These are phyloP conservation scores for Lasioglossum villosulum DNA, from an alignment of 2,888 invertebrate species.

Conservation along the genomic window DNA sequence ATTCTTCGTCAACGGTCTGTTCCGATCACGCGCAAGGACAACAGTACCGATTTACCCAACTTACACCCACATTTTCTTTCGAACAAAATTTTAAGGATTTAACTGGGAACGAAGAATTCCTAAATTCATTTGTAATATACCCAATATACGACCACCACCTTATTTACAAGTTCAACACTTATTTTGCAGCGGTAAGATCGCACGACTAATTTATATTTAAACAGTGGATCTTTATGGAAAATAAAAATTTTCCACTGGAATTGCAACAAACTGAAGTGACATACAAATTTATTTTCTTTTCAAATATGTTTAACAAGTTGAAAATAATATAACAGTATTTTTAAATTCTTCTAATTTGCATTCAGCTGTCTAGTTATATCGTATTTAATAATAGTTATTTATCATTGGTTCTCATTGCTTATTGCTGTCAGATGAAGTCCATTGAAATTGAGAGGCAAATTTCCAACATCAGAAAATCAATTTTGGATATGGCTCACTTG, in stretches of 20 bases:
- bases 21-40: conserved; percentile 86
- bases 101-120: conserved; percentile 84
- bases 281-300: too few relatives aligned
- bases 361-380: neutral
- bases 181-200: conserved; percentile 88
- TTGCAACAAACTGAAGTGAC: too few relatives aligned
- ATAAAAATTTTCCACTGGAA: too few relatives aligned
- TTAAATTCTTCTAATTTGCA: too few relatives aligned
- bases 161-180: conserved; percentile 90
- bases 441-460: conserved; percentile 57
- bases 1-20: conserved; percentile 89
- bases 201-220: neutral
- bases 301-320: too few relatives aligned
- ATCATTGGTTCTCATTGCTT: neutral
- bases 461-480: conserved; percentile 71
- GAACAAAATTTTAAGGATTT: conserved; percentile 83
- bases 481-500: conserved; percentile 83
- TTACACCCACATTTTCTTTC: conserved; percentile 81
- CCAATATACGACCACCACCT: conserved; percentile 88
- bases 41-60: conserved; percentile 70
- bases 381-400: neutral
- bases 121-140: conserved; percentile 88
- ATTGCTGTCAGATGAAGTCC: conserved; percentile 82
- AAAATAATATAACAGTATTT: too few relatives aligned
- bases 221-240: too few relatives aligned